Evolutionary conservation across 2,113 vertebrate species (phyloP), one percentile per base, ranked within the genome.

Genomic region (Theristicus caerulescens): DNA sequence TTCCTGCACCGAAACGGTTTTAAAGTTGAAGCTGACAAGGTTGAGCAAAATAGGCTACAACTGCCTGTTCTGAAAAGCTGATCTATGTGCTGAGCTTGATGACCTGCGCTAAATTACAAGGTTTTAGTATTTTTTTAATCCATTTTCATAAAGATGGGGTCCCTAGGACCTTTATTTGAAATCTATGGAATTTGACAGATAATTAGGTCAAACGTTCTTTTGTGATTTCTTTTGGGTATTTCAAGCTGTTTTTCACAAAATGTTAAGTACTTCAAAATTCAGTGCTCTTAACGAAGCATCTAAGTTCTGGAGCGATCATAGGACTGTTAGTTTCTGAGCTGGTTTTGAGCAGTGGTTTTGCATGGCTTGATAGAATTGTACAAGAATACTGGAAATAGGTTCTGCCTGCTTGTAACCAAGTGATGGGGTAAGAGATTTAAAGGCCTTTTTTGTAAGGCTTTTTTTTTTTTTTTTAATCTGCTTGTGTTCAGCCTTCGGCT

Each of bases 401-500:
- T 78, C 82, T 92, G 40, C 46, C 82, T 92, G 40, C 46, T 86
- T 62, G 34, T 42, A 74, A 84, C 70, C 58, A 85, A 91, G 82
- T 61, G 57, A 49, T 25, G 70, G 69, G 4, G 25, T 29, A 49
- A 59, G 77, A 82, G 77, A 66, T 85, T 82, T 82, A 85, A 93
- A 82, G 61, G 40, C 34, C 24, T 93, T 93, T 90, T 91, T 95
- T 89, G 19, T 42, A 52, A 66, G n/a, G 40, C 5, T 29, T 59
- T 51, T 55, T 65, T 31, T 32, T 40, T n/a, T 46, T 42, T 42
- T 42, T 42, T 42, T 40, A 38, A 54, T 86, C 64, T 83, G 79
- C 91, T 73, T 83, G 67, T 94, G 52, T 83, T 97, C 93, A 65
- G 94, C 87, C 72, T 78, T 79, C 73, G 87, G 77, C 92, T 96